Percentiles rank a stretch among this genome's conserved stretches.
These are phyloP conservation scores for Drosophila saltans DNA, from an alignment of 1,140 invertebrate genomes.

Conservation along the genomic window DNA sequence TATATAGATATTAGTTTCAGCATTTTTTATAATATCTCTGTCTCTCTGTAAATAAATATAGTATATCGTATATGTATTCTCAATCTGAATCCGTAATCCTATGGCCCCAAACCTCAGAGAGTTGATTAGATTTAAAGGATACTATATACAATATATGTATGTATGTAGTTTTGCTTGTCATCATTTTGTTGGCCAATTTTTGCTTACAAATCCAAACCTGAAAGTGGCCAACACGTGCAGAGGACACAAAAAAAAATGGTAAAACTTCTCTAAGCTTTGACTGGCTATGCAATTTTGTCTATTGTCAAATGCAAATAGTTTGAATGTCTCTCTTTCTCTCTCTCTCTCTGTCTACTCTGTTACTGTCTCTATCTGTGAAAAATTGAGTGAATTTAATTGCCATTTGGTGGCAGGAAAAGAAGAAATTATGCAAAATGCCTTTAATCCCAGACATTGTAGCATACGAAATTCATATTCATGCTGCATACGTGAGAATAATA, in stretches of 20 bases:
- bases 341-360: neutral
- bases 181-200: neutral
- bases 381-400: slow-evolving; percentile 76
- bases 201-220: neutral
- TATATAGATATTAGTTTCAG: no score
- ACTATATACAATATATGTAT: no score
- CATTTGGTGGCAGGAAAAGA: slow-evolving; percentile 37
- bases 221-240: slow-evolving; percentile 3
- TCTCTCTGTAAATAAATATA: no score
- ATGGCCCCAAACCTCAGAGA: no score
- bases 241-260: neutral
- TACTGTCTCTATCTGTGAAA: slow-evolving; percentile 34
- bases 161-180: no score
- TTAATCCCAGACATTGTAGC: slow-evolving; percentile 8
- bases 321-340: neutral
- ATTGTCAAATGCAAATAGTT: slow-evolving; percentile 55
- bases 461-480: slow-evolving; percentile 9
- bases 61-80: no score
- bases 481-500: slow-evolving; percentile 6
- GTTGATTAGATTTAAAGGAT: no score
- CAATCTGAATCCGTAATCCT: neutral
- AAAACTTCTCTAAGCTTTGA: neutral
- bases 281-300: neutral
- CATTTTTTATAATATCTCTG: no score
- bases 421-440: slow-evolving; percentile 54